Percentiles rank a stretch among this genome's conserved stretches.
Conservation (phyloP, 2,888 invertebrate species). For the Ichneumon xanthorius region DNA sequence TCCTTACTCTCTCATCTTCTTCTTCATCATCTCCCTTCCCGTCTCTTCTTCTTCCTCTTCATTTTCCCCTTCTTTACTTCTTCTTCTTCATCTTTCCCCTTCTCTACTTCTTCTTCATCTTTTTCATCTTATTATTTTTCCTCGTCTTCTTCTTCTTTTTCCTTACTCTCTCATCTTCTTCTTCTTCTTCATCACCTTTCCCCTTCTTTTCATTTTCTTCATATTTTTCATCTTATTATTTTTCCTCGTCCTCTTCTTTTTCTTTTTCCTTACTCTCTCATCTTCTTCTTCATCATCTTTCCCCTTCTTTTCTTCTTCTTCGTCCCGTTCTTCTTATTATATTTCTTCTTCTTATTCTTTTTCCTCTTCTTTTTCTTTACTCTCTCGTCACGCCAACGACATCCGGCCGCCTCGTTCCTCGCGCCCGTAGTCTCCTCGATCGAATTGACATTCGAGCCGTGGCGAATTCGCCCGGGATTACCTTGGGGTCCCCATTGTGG, state of each 20-base stretch:
- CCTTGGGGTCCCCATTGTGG: conserved; percentile 73
- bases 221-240: no score
- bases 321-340: not conserved
- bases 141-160: not conserved
- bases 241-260: not conserved
- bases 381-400: conserved; percentile 28
- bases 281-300: no score
- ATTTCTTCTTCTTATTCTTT: conserved; percentile 14
- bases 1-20: conserved; percentile 6
- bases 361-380: not conserved
- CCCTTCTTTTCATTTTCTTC: not conserved
- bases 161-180: no score
- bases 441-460: conserved; percentile 68
- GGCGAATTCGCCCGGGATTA: conserved; percentile 75
- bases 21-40: no score
- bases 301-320: no score
- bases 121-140: no score
- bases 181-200: not conserved
- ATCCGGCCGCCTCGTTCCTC: conserved; percentile 8
- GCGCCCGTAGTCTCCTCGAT: conserved; percentile 49
- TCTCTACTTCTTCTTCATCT: not conserved
- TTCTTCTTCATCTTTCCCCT: not conserved
- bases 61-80: no score
- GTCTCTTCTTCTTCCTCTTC: no score
- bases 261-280: conserved; percentile 5